phyloP scores from a whole-genome alignment of 2,113 vertebrate genomes.

The Brevimyrus niger region DNA sequence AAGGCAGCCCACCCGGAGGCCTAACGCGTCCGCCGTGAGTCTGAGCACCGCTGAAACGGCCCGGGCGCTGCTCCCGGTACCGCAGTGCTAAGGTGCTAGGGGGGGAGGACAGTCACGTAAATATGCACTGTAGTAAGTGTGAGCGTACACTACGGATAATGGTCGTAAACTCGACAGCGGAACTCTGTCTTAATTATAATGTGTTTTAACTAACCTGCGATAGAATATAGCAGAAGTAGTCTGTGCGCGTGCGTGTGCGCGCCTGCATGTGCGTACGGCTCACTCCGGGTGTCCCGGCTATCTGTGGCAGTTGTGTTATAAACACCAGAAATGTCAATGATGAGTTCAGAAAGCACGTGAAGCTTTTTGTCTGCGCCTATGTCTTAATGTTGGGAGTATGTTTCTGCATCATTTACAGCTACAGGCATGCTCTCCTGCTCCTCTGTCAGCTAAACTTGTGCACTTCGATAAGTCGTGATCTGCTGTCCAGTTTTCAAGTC shows the following conservation, averaged over 20 bases:
- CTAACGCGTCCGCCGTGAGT: constrained; percentile 33
- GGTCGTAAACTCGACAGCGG: background rate
- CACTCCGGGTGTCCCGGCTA: background rate
- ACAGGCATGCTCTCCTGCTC: background rate
- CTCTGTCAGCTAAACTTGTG: background rate
- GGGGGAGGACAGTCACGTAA: constrained; percentile 28
- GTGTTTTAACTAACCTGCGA: constrained; percentile 1
- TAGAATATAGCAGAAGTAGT: background rate
- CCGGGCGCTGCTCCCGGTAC: constrained; percentile 48
- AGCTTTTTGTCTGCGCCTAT: background rate
- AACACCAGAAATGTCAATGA: background rate
- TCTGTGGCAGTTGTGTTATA: background rate
- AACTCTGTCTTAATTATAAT: background rate
- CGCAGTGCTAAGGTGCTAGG: constrained; percentile 53
- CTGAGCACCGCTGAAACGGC: constrained; percentile 36
- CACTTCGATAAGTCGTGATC: background rate
- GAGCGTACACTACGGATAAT: background rate
- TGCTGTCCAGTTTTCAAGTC: background rate
- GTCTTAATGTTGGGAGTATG: background rate
- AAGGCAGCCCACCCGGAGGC: constrained; percentile 9
- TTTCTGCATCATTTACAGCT: background rate
- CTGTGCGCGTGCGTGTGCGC: background rate
- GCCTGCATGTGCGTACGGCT: background rate
- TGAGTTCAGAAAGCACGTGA: background rate
- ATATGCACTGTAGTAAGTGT: background rate